Base-by-base conservation (phyloP, 2,797 vertebrate species). In the Aeoliscus strigatus region DNA sequence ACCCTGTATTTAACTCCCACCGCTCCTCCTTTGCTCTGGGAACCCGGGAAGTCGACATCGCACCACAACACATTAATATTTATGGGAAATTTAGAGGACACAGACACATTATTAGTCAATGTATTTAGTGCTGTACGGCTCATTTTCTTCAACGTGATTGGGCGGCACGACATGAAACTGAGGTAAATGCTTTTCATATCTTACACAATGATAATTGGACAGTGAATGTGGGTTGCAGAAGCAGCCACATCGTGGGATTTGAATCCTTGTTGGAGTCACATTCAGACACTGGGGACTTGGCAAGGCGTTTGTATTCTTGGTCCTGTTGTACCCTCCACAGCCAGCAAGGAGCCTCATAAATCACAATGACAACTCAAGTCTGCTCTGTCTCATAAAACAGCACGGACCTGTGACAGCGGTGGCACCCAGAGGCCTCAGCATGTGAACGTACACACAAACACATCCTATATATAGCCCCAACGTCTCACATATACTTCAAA, bases 61-160 rank as follows among this genome's bases (percentile, higher is more conserved):
- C 52, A 75, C 63, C 57, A 46, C 52, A 49, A 50, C 53, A 49
- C 74, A 79, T 82, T 79, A 70, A 83, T 83, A 84, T 84, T 82
- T 48, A 84, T 80, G 52, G 49, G 32, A 54, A 75, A 63, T 66
- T 67, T 27, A 62, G 32, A 36, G 39, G 44, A 63, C 70, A 66
- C 35, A 62, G 49, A 48, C 58, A 53, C 57, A 65, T 70, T 71
- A 73, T 67, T 41, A 39, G 48, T 3, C 16, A 39, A 32, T 58
- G 38, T 12, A 16, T 37, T 23, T 3, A 16, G 31, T 14, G 34
- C n/a, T n/a, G n/a, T n/a, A n/a, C n/a, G n/a, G n/a, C n/a, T n/a
- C n/a, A n/a, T n/a, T n/a, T n/a, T n/a, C n/a, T n/a, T n/a, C n/a
- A n/a, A n/a, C n/a, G n/a, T n/a, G n/a, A n/a, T n/a, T n/a, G n/a